A percentile compares a stretch with the other conserved stretches of the same genome.
Conservation (phyloP, 1,140 invertebrate genomes). For the Pristionchus pacificus region DNA sequence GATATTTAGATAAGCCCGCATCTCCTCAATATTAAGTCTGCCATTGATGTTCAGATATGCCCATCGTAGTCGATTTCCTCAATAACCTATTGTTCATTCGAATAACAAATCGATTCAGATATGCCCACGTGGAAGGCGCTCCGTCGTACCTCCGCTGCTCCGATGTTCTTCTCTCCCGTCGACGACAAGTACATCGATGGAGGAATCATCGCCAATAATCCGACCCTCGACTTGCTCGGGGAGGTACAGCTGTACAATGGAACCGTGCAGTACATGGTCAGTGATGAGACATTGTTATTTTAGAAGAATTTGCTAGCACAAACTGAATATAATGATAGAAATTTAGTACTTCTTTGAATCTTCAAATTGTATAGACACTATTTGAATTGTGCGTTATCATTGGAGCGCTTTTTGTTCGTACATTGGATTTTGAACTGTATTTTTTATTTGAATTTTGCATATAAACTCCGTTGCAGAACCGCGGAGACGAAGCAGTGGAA, state of each 20-base stretch:
- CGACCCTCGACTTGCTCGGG: constrained; percentile 84
- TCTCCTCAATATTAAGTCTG: too few species aligned
- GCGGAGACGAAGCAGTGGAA: constrained; percentile 14
- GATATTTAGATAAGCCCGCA: too few species aligned
- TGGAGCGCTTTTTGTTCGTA: constrained; percentile 2
- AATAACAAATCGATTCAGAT: too few species aligned
- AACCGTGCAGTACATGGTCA: constrained; percentile 59
- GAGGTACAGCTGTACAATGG: constrained; percentile 86
- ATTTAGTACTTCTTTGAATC: constrained; percentile 9
- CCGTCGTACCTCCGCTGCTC: constrained; percentile 37
- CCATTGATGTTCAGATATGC: too few species aligned
- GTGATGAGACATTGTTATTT: background rate
- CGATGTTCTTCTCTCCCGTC: constrained; percentile 36
- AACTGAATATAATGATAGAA: constrained; percentile 33
- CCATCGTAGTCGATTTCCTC: background rate
- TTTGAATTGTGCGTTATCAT: background rate
- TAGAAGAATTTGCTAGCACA: constrained; percentile 32
- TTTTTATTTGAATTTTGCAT: constrained; percentile 41
- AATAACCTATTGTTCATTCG: too few species aligned
- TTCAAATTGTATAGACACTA: constrained; percentile 3
- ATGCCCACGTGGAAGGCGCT: constrained; percentile 43
- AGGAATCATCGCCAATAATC: constrained; percentile 92
- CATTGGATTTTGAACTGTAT: constrained; percentile 10
- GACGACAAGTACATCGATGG: constrained; percentile 83
- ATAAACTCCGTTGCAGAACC: constrained; percentile 17